Evolutionary conservation across 23 tunicate genomes (phyloP), one percentile per base, ranked within the genome.

Genomic region (Corella eumyota): DNA sequence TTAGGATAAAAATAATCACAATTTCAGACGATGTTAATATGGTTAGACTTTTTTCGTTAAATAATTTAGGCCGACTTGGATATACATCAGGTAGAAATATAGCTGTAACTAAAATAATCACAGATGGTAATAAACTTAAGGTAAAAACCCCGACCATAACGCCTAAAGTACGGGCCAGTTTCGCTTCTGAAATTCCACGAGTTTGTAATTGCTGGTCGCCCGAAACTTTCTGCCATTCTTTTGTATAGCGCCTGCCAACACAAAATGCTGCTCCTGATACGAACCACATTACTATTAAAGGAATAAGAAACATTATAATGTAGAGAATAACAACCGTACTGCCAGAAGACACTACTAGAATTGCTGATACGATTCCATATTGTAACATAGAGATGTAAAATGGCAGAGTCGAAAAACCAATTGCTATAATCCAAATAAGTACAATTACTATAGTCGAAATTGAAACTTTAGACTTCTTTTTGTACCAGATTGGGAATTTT

Each of bases 131-230:
- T 7, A 81, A 5, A 48, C 82, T 65, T 6, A 66, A 36, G 5
- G 79, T 65, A 40, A 72, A 81, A 2, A 66, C 74, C 1, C 80
- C 91, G 9, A 81, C 91, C 91, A 81, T 81, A 7, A 81, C 25
- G 13, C 62, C 71, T 11, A 81, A 80, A 1, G 91, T 81, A 21
- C 35, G 54, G 28, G 70, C 74, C 5, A 81, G 80, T 21, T 63
- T 56, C 45, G 51, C 46, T 67, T 81, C 91, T 4, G 46, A 36
- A 20, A 9, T 44, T 0, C 48, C 32, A 58, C 66, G 80, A 5
- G 38, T 17, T 50, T 62, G 23, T 34, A 19, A 9, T 22, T n/a
- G 15, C 1, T 26, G 49, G 2, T 27, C 11, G 23, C 60, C 36
- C 15, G 64, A 52, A n/a, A 50, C 20, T 3, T 52, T 26, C 17